Percentiles rank a stretch among this genome's conserved stretches.
Conservation (phyloP, 2,888 invertebrate species). For the Heliconius sara region DNA sequence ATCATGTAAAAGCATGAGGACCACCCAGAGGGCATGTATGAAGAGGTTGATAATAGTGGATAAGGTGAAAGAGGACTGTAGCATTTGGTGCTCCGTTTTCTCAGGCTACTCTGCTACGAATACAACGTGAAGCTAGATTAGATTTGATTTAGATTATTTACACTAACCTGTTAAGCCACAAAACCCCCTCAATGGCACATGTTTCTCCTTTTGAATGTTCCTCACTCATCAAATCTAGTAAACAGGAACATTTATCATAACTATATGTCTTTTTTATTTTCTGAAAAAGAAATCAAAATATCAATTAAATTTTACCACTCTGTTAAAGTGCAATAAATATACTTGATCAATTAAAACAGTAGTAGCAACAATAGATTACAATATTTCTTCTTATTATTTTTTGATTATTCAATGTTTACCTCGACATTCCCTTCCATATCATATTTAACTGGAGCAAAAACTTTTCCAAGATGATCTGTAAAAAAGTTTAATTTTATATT, state of each 20-base stretch:
- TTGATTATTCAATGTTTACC: slow-evolving; percentile 69
- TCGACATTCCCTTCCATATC: slow-evolving; percentile 91
- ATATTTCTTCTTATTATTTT: not conserved
- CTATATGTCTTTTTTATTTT: slow-evolving; percentile 85
- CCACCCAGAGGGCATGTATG: too few species aligned
- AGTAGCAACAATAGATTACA: not conserved
- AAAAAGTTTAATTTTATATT: slow-evolving; percentile 48
- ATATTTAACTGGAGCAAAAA: slow-evolving; percentile 88
- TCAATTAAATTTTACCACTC: not conserved
- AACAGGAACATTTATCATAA: slow-evolving; percentile 81
- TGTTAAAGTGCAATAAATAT: not conserved
- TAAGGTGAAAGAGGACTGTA: too few species aligned
- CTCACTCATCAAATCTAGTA: slow-evolving; percentile 87
- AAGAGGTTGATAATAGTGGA: too few species aligned
- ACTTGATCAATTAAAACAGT: not conserved
- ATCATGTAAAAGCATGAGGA: too few species aligned
- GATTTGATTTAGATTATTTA: not conserved
- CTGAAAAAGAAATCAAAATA: slow-evolving; percentile 66
- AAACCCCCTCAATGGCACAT: slow-evolving; percentile 85
- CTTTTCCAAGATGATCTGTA: slow-evolving; percentile 89
- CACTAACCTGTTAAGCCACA: slow-evolving; percentile 89
- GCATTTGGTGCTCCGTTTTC: too few species aligned
- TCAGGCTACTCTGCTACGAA: too few species aligned
- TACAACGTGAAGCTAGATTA: too few species aligned
- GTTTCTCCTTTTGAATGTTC: slow-evolving; percentile 82